Conservation (phyloP, 2,888 invertebrate species). For the Acrobasis consociella region DNA sequence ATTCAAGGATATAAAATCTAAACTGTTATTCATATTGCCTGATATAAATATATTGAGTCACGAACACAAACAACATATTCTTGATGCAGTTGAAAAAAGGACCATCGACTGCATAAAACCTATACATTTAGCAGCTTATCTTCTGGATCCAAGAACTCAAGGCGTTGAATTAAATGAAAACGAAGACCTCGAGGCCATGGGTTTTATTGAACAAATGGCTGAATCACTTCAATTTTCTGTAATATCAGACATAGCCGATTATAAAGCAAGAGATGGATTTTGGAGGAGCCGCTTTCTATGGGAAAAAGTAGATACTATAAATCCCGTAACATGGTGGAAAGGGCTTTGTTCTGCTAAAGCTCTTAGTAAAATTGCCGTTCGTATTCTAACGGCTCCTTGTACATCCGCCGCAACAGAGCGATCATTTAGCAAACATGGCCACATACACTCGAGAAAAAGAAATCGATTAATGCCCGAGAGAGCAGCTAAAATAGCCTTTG, state of each 20-base stretch:
- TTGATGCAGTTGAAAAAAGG: constrained; percentile 17
- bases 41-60: constrained; percentile 17
- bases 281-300: constrained; percentile 26
- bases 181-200: constrained; percentile 21
- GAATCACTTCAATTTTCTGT: constrained; percentile 17
- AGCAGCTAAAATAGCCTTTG: constrained; percentile 16
- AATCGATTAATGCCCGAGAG: constrained; percentile 11
- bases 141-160: constrained; percentile 22
- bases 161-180: constrained; percentile 20
- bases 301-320: constrained; percentile 14
- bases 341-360: constrained; percentile 10
- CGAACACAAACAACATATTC: constrained; percentile 22
- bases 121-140: constrained; percentile 25
- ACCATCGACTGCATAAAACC: constrained; percentile 23
- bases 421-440: constrained; percentile 10
- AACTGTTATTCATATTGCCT: constrained; percentile 19
- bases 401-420: constrained; percentile 14
- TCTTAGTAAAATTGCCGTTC: constrained; percentile 9
- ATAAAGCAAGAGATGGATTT: constrained; percentile 25
- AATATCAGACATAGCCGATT: constrained; percentile 22
- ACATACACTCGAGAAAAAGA: constrained; percentile 14
- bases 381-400: constrained; percentile 14
- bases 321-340: constrained; percentile 14
- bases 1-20: constrained; percentile 16
- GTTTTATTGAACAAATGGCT: constrained; percentile 27